phyloP scores from a whole-genome alignment of 1,140 invertebrate genomes.

The Chironomus striatipennis region DNA sequence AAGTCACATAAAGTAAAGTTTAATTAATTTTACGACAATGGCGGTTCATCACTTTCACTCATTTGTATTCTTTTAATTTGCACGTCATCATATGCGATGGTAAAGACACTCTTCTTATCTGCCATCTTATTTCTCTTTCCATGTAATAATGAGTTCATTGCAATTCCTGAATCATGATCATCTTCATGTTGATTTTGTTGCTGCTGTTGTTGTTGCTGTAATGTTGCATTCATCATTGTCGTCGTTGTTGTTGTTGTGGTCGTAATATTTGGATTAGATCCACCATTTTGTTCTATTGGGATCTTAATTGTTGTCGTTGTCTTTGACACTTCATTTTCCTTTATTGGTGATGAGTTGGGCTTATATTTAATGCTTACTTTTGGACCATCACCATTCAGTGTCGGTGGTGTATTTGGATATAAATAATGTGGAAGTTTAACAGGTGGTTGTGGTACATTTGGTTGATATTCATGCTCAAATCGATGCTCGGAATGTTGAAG shows the following conservation, averaged over 20 bases:
- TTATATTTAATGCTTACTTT: constrained; percentile 27
- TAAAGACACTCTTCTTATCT: constrained; percentile 89
- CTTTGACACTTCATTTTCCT: constrained; percentile 34
- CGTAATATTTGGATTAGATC: constrained; percentile 11
- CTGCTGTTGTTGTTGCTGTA: constrained; percentile 31
- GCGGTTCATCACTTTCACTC: constrained; percentile 34
- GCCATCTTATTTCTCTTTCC: constrained; percentile 60
- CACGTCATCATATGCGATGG: constrained; percentile 84
- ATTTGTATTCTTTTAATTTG: constrained; percentile 36
- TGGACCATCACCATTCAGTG: constrained; percentile 28
- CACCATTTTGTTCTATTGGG: neutral
- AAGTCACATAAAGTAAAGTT: too few relatives aligned
- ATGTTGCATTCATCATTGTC: neutral
- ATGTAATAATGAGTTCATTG: constrained; percentile 51
- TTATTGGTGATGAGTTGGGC: constrained; percentile 31
- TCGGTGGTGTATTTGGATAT: constrained; percentile 43
- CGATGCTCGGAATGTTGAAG: constrained; percentile 67
- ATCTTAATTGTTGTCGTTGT: constrained; percentile 21
- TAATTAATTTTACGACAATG: neutral
- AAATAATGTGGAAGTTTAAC: constrained; percentile 55
- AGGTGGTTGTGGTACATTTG: constrained; percentile 54
- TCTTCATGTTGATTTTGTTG: constrained; percentile 46
- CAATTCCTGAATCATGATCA: constrained; percentile 63
- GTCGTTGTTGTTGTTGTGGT: constrained; percentile 28
- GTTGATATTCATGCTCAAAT: constrained; percentile 53